phyloP scores from a whole-genome alignment of 2,113 vertebrate species.

The Mohoua ochrocephala region DNA sequence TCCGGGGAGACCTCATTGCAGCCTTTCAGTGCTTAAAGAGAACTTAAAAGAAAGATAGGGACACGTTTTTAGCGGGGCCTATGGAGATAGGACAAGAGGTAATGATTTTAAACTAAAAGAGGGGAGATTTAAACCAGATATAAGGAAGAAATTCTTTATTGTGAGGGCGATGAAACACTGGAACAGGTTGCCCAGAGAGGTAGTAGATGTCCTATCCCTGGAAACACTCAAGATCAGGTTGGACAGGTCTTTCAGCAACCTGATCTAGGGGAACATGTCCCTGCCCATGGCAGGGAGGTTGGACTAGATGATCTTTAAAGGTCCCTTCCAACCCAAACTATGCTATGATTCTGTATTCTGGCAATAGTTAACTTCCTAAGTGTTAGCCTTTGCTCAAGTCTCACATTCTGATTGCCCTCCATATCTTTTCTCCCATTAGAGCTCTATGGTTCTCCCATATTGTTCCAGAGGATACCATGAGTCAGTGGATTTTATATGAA shows the following conservation, averaged over 20 bases:
- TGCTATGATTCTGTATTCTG: neutral
- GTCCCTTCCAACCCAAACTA: neutral
- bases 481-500: neutral
- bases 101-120: neutral
- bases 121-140: neutral
- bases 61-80: neutral
- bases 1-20: fast-evolving
- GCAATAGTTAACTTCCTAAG: neutral
- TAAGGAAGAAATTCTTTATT: neutral
- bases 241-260: neutral
- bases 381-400: neutral
- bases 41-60: neutral
- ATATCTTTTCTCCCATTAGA: neutral
- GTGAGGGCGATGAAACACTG: neutral
- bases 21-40: neutral
- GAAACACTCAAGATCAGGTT: neutral
- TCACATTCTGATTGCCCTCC: neutral
- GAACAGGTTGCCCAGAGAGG: neutral
- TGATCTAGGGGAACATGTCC: neutral
- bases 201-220: neutral
- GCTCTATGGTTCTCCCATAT: neutral
- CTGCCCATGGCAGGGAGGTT: neutral
- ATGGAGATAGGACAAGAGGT: neutral
- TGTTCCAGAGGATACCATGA: neutral
- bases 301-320: neutral